These are phyloP conservation scores for Tangara arthus DNA, from an alignment of 2,797 vertebrate genomes.

Conservation along the genomic window DNA sequence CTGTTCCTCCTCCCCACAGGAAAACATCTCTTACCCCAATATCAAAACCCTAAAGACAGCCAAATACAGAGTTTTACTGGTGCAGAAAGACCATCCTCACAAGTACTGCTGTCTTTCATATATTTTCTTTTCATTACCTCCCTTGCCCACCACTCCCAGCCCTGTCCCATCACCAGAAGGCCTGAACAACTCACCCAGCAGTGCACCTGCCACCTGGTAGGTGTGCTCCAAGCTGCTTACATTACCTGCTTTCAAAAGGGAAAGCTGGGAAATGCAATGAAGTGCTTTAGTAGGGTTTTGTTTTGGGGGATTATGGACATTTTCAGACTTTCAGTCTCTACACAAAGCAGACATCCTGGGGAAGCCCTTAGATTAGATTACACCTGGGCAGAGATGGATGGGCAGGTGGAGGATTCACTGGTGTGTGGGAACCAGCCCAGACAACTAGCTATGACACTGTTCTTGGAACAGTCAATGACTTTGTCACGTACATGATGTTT, in stretches of 20 bases:
- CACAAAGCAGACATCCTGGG: not conserved
- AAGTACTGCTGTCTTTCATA: not conserved
- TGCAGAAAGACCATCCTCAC: not conserved
- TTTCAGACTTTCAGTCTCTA: not conserved
- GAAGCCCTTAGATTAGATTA: not conserved
- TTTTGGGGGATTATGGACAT: not conserved
- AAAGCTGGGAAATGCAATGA: not conserved
- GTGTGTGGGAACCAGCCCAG: not conserved
- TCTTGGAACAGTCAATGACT: not conserved
- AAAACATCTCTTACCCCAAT: not conserved
- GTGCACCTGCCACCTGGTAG: not conserved
- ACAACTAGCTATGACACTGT: not conserved
- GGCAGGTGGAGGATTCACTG: not conserved
- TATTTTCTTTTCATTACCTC: not conserved
- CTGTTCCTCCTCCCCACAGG: conserved; percentile 38
- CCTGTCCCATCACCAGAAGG: not conserved
- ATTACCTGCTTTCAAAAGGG: not conserved
- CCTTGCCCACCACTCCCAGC: not conserved
- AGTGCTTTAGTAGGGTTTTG: not conserved
- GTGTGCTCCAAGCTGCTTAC: not conserved
- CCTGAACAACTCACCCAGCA: not conserved
- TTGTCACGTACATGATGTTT: not conserved
- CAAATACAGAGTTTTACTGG: not conserved
- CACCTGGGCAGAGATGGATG: not conserved
- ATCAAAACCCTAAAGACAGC: not conserved